Evolutionary conservation across 2,797 vertebrate genomes (phyloP).

Genomic region (Syngnathus rostellatus): DNA sequence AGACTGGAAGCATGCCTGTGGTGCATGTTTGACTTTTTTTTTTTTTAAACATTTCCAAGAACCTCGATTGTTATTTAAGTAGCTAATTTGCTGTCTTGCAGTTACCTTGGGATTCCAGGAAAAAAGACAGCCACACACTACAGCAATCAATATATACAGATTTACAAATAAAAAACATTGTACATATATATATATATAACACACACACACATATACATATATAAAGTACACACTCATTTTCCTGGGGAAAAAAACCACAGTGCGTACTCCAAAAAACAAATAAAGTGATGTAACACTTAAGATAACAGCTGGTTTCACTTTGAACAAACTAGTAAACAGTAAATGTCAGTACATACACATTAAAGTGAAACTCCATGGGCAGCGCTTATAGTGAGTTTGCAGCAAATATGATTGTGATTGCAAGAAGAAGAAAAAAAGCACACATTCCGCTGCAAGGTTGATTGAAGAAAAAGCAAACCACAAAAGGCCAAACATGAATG

Average conservation of each 20-base stretch:
- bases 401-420: conserved; percentile 9
- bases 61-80: neutral
- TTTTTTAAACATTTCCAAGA: neutral
- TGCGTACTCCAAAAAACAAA: conserved; percentile 11
- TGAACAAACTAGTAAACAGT: conserved; percentile 4
- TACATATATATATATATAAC: too few relatives aligned
- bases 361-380: conserved; percentile 5
- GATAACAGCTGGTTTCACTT: conserved; percentile 7
- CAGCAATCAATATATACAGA: neutral
- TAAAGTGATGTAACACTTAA: neutral
- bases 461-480: conserved; percentile 3
- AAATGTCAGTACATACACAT: conserved; percentile 10
- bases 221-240: too few relatives aligned
- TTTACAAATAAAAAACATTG: neutral
- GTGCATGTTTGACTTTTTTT: neutral
- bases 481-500: neutral
- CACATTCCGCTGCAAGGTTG: neutral
- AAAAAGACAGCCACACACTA: neutral
- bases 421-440: conserved; percentile 8
- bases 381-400: conserved; percentile 13
- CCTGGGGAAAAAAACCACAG: neutral
- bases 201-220: too few relatives aligned
- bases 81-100: neutral
- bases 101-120: neutral
- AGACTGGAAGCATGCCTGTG: neutral